These are phyloP conservation scores for Psittacula cyanocephala DNA, from an alignment of 2,113 vertebrate species.

Conservation along the genomic window DNA sequence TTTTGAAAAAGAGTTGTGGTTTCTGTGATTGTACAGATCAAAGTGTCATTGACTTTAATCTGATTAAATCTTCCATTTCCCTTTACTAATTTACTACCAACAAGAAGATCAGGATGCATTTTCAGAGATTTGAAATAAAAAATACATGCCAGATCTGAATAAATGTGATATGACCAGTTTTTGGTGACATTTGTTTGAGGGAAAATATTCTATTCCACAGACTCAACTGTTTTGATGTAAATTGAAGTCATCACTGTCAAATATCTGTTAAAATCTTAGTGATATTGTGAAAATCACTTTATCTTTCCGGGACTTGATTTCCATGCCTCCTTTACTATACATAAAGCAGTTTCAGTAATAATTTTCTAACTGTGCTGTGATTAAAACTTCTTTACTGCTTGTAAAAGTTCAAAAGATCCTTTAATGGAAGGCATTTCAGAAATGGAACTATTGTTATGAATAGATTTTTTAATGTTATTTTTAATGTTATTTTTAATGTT, in stretches of 20 bases:
- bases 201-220: neutral
- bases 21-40: neutral
- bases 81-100: neutral
- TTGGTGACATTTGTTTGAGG: neutral
- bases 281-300: neutral
- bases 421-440: neutral
- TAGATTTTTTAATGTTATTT: neutral
- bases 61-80: neutral
- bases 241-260: neutral
- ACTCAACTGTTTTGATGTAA: neutral
- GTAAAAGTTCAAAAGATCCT: neutral
- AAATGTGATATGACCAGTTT: neutral
- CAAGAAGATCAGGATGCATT: neutral
- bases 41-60: neutral
- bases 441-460: neutral
- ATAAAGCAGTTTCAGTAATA: neutral
- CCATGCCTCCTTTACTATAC: neutral
- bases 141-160: neutral
- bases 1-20: neutral
- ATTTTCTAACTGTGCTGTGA: neutral
- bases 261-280: neutral
- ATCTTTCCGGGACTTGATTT: neutral
- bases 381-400: neutral
- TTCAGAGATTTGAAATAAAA: neutral
- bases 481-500: too few relatives aligned